A percentile compares a stretch with the other conserved stretches of the same genome.
These are phyloP conservation scores for Goniozus legneri DNA, from an alignment of 1,140 invertebrate species.

Conservation along the genomic window DNA sequence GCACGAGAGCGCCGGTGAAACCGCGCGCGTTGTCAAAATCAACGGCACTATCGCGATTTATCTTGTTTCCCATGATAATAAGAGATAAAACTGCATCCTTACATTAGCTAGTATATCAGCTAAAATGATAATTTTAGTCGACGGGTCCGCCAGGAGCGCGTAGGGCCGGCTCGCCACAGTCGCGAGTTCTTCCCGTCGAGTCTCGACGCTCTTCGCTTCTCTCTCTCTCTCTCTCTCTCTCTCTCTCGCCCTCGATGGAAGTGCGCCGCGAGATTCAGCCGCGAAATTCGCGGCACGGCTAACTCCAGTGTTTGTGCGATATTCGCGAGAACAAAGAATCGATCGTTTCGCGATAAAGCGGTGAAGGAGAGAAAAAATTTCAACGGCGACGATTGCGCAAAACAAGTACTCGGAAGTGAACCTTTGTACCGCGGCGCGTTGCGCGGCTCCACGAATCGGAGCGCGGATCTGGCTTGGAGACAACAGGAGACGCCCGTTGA, in stretches of 20 bases:
- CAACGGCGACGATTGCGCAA: conserved; percentile 13
- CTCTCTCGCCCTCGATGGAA: too few relatives aligned
- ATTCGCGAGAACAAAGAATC: too few relatives aligned
- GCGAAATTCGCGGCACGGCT: too few relatives aligned
- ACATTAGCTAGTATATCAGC: conserved; percentile 56
- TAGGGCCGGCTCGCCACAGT: conserved; percentile 31
- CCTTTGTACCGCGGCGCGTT: too few relatives aligned
- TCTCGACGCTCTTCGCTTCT: conserved; percentile 8
- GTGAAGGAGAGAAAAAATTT: conserved; percentile 12
- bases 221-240: neutral
- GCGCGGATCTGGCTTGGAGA: too few relatives aligned
- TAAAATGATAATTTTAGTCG: conserved; percentile 57
- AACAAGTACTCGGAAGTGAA: too few relatives aligned
- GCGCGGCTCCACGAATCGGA: too few relatives aligned
- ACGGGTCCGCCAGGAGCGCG: conserved; percentile 44
- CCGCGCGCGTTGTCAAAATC: conserved; percentile 51
- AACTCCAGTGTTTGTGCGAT: too few relatives aligned
- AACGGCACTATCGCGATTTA: conserved; percentile 57
- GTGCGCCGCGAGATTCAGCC: neutral
- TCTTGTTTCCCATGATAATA: conserved; percentile 58
- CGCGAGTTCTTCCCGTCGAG: conserved; percentile 1
- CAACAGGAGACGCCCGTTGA: too few relatives aligned
- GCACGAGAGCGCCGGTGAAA: conserved; percentile 14
- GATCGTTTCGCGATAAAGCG: conserved; percentile 4
- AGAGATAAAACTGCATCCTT: conserved; percentile 58